Conservation (phyloP, 2,888 invertebrate genomes). For the Erebia ligea region DNA sequence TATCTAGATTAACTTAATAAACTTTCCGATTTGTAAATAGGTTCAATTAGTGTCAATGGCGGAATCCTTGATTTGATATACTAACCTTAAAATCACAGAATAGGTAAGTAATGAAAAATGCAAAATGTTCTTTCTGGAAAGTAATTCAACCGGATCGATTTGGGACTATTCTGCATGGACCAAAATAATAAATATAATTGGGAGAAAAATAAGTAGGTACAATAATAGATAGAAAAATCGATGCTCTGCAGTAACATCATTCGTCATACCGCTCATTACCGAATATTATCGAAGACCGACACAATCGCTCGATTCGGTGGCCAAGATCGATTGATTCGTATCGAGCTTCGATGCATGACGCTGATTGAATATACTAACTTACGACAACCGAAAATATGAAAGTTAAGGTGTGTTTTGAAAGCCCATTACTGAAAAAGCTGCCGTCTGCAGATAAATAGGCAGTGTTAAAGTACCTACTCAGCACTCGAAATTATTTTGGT, state of each 20-base stretch:
- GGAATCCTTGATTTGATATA: too few species aligned
- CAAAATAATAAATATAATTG: not conserved
- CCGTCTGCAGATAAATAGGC: too few species aligned
- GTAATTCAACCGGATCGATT: too few species aligned
- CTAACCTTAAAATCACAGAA: too few species aligned
- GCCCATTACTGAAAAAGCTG: not conserved
- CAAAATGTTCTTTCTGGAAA: too few species aligned
- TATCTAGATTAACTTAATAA: too few species aligned
- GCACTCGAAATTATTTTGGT: too few species aligned
- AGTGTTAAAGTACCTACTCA: too few species aligned
- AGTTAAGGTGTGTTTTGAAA: conserved; percentile 22
- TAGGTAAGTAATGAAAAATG: too few species aligned
- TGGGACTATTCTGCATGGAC: not conserved
- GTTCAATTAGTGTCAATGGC: too few species aligned
- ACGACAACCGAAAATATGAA: conserved; percentile 15
- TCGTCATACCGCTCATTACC: conserved; percentile 47
- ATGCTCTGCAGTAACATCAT: conserved; percentile 41
- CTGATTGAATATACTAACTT: conserved; percentile 31
- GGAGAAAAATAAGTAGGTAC: conserved; percentile 5
- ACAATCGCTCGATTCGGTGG: conserved; percentile 47
- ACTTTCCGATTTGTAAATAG: too few species aligned
- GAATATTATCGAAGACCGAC: conserved; percentile 48
- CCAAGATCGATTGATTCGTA: conserved; percentile 50
- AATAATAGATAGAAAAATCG: conserved; percentile 37
- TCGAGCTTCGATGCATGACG: conserved; percentile 36